A percentile compares a stretch with the other conserved stretches of the same genome.
Evolutionary conservation across 37 sponge, comb jelly and placozoan species (phyloP).

Genomic region (Haliclona indistincta): DNA sequence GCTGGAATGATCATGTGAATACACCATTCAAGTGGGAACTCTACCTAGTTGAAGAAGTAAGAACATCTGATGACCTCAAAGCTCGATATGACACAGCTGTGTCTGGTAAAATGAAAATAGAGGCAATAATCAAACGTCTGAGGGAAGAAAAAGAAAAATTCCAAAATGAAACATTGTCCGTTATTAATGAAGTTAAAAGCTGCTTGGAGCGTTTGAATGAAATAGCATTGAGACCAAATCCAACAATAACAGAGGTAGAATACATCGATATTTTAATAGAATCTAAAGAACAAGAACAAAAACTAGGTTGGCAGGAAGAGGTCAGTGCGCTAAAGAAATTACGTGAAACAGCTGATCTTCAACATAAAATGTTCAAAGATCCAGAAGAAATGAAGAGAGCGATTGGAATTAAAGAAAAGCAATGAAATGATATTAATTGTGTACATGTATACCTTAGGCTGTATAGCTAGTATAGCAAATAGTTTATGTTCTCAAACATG

Average conservation of each 20-base stretch:
- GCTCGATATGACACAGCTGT: not conserved
- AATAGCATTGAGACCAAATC: constrained; percentile 65
- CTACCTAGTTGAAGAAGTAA: not conserved
- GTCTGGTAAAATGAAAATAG: not conserved
- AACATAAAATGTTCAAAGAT: too few relatives aligned
- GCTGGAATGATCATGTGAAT: not conserved
- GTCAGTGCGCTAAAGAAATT: too few relatives aligned
- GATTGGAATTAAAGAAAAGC: too few relatives aligned
- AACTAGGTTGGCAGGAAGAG: too few relatives aligned
- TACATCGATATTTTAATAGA: constrained; percentile 14
- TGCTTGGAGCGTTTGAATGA: constrained; percentile 43
- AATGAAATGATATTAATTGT: too few relatives aligned
- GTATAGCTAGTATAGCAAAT: too few relatives aligned
- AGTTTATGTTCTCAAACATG: too few relatives aligned
- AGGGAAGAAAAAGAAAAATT: not conserved
- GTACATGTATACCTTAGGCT: too few relatives aligned
- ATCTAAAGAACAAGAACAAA: constrained; percentile 60
- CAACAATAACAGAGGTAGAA: not conserved
- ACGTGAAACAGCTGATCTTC: too few relatives aligned
- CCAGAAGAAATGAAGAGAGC: too few relatives aligned
- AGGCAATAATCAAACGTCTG: not conserved
- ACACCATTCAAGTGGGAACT: not conserved
- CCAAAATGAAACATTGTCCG: not conserved
- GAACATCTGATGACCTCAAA: not conserved
- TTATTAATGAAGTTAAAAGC: not conserved